Conservation (phyloP, 2,888 invertebrate species). For the Biston stratarius region DNA sequence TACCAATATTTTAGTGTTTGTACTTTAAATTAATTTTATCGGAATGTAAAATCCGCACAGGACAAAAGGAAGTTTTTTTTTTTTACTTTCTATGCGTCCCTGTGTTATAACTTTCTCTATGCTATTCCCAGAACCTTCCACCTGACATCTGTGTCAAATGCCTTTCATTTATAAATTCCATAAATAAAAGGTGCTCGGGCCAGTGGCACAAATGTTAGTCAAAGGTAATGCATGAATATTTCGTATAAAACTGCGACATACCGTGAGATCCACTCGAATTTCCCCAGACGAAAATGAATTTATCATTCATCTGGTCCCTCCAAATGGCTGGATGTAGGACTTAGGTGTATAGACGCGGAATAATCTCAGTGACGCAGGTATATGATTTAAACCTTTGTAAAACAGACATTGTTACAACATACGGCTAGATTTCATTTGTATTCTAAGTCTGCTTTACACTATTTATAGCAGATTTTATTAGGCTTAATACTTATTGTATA, state of each 20-base stretch:
- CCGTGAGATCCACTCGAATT: slow-evolving; percentile 37
- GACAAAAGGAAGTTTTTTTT: too few relatives aligned
- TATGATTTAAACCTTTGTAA: not conserved
- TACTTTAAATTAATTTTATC: too few relatives aligned
- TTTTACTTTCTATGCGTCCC: not conserved
- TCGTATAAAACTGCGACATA: slow-evolving; percentile 38
- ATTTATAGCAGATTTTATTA: not conserved
- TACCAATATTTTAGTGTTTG: too few relatives aligned
- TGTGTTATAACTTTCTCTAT: too few relatives aligned
- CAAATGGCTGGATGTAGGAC: slow-evolving; percentile 23
- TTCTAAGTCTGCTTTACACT: not conserved
- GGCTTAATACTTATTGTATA: too few relatives aligned
- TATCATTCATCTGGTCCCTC: slow-evolving; percentile 38
- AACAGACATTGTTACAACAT: not conserved
- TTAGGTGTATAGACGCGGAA: slow-evolving; percentile 26
- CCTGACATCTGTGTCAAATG: not conserved
- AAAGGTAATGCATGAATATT: slow-evolving; percentile 36
- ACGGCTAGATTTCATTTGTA: not conserved
- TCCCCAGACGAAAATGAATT: slow-evolving; percentile 42
- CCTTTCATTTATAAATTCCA: slow-evolving; percentile 13
- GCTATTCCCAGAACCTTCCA: not conserved
- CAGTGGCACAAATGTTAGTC: slow-evolving; percentile 22
- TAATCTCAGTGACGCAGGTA: slow-evolving; percentile 22
- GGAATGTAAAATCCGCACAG: too few relatives aligned
- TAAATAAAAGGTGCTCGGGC: slow-evolving; percentile 9